phyloP scores from a whole-genome alignment of 35 echinoderm and acorn worm genomes.

The Ophioderma brevispina region DNA sequence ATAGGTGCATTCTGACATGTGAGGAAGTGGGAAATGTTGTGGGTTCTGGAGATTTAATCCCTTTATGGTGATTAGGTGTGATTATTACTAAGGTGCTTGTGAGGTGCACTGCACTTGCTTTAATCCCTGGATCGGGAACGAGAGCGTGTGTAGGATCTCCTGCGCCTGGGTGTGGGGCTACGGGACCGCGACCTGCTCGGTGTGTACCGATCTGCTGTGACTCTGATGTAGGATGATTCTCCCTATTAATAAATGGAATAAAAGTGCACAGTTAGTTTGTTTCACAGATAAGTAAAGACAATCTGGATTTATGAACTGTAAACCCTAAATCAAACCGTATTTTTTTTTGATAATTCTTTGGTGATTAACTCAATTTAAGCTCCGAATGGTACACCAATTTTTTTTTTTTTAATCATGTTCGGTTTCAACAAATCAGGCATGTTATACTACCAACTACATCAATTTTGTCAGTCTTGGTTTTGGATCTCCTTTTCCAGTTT shows the following conservation, averaged over 20 bases:
- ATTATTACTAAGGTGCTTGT: no score
- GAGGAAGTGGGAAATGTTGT: no score
- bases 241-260: constrained; percentile 26
- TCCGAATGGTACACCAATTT: not conserved
- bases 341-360: not conserved
- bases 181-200: constrained; percentile 11
- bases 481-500: no score
- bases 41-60: no score
- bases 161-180: constrained; percentile 25
- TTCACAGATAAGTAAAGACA: not conserved
- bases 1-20: no score
- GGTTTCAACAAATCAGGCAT: not conserved
- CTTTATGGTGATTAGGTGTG: no score
- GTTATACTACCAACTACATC: not conserved
- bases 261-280: not conserved
- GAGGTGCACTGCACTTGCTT: no score
- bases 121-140: not conserved
- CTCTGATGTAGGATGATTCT: constrained; percentile 57
- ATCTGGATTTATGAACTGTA: not conserved
- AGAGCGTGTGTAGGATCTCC: not conserved
- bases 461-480: not conserved
- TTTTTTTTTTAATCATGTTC: not conserved
- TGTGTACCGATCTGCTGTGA: constrained; percentile 24
- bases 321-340: not conserved
- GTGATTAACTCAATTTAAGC: not conserved